Conservation (phyloP, 2,888 invertebrate genomes). For the Stenichneumon culpator region DNA sequence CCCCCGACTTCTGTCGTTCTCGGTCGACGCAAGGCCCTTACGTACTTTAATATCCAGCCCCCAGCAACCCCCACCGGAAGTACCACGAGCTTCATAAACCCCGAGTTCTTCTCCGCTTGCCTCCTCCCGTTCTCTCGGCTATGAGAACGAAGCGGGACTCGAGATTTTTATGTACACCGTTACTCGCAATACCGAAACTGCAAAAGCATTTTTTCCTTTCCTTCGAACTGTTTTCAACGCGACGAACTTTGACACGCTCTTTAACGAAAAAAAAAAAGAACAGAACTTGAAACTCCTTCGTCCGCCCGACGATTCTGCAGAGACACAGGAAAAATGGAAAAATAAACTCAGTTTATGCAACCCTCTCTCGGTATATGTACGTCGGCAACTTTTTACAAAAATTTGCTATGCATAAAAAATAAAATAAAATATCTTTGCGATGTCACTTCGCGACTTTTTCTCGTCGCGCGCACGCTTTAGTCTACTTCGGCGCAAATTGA, state of each 20-base stretch:
- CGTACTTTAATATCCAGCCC: constrained; percentile 59
- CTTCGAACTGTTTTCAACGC: constrained; percentile 31
- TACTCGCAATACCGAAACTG: constrained; percentile 28
- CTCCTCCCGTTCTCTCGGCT: constrained; percentile 12
- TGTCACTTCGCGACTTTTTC: background rate
- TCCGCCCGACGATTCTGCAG: constrained; percentile 8
- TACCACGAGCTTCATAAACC: constrained; percentile 55
- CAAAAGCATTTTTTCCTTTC: constrained; percentile 12
- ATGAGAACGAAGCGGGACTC: constrained; percentile 26
- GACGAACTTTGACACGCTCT: constrained; percentile 44
- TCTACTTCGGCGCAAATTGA: background rate
- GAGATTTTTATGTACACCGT: constrained; percentile 44
- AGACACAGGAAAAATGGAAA: constrained; percentile 30
- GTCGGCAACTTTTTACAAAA: background rate
- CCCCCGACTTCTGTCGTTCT: constrained; percentile 30
- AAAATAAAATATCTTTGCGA: background rate
- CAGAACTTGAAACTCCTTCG: constrained; percentile 21
- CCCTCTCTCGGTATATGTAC: background rate
- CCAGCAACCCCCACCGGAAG: constrained; percentile 40
- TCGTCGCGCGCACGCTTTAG: background rate
- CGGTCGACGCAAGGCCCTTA: constrained; percentile 12
- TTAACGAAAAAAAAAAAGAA: constrained; percentile 23
- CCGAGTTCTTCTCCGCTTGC: constrained; percentile 22
- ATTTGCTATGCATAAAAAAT: background rate
- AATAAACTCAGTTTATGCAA: constrained; percentile 8